Evolutionary conservation across 2,797 vertebrate species (phyloP).

Genomic region (Pagetopsis macropterus): DNA sequence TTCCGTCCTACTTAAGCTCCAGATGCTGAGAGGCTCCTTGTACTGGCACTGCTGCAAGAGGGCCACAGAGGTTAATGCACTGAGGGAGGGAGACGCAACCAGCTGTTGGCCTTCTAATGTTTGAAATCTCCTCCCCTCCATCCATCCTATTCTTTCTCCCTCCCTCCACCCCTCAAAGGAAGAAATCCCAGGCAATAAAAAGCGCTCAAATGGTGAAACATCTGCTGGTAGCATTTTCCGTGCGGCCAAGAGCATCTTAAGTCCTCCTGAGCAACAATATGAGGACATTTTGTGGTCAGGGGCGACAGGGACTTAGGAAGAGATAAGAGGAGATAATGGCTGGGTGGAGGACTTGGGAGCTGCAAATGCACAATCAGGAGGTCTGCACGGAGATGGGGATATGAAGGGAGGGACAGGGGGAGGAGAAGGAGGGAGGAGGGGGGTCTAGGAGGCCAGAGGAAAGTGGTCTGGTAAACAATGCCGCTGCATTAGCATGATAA

Average conservation of each 20-base stretch:
- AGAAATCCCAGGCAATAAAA: conserved; percentile 71
- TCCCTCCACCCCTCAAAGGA: conserved; percentile 60
- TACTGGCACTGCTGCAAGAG: conserved; percentile 87
- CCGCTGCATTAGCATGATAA: conserved; percentile 73
- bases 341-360: conserved; percentile 69
- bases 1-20: conserved; percentile 88
- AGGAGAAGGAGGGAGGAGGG: conserved; percentile 49
- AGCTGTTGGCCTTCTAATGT: conserved; percentile 96
- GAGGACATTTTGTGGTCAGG: conserved; percentile 69
- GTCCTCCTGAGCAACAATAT: conserved; percentile 74
- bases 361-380: conserved; percentile 76
- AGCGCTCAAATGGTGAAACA: conserved; percentile 74
- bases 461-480: conserved; percentile 79
- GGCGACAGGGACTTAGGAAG: conserved; percentile 72
- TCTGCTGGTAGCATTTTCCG: conserved; percentile 77
- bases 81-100: conserved; percentile 93
- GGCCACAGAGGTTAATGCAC: conserved; percentile 96
- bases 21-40: conserved; percentile 94
- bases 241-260: conserved; percentile 77
- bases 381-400: conserved; percentile 54
- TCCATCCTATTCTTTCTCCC: conserved; percentile 61
- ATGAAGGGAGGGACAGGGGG: conserved; percentile 17
- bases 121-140: conserved; percentile 83
- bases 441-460: conserved; percentile 59
- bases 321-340: conserved; percentile 83